phyloP scores from a whole-genome alignment of 30 jellyfish, hydroid and myxozoan species.

The Turritopsis dohrnii region DNA sequence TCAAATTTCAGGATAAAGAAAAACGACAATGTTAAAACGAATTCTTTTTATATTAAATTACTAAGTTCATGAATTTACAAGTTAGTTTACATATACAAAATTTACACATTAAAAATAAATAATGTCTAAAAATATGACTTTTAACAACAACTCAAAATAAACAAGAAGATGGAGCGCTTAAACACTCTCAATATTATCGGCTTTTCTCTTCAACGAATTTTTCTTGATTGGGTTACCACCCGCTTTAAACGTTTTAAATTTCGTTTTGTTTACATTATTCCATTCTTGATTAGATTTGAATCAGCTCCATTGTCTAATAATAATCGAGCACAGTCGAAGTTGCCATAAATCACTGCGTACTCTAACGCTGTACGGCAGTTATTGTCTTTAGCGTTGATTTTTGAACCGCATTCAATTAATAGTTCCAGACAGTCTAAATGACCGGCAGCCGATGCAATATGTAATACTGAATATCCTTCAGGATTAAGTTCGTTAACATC shows the following conservation, averaged over 20 bases:
- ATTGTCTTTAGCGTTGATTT: slow-evolving; percentile 53
- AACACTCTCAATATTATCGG: not conserved
- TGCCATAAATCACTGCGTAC: slow-evolving; percentile 80
- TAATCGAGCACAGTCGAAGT: slow-evolving; percentile 79
- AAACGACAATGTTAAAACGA: not conserved
- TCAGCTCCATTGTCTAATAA: slow-evolving; percentile 88
- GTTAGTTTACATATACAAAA: not conserved
- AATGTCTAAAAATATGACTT: not conserved
- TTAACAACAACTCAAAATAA: not conserved
- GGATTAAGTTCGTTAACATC: slow-evolving; percentile 18
- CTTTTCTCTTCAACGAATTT: not conserved
- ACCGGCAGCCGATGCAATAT: slow-evolving; percentile 74
- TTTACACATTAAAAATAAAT: not conserved
- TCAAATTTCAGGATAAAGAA: not conserved
- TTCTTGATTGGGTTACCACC: no score
- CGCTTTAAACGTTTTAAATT: not conserved
- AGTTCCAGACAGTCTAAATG: slow-evolving; percentile 62
- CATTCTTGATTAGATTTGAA: slow-evolving; percentile 53
- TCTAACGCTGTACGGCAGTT: slow-evolving; percentile 59
- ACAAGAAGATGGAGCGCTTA: not conserved
- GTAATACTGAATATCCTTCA: slow-evolving; percentile 79
- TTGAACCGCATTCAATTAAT: slow-evolving; percentile 70
- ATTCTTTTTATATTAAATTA: no score
- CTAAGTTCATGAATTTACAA: not conserved
- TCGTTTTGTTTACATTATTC: slow-evolving; percentile 18